Conservation (phyloP, 2,797 vertebrate genomes). For the Xiphophorus birchmanni region DNA sequence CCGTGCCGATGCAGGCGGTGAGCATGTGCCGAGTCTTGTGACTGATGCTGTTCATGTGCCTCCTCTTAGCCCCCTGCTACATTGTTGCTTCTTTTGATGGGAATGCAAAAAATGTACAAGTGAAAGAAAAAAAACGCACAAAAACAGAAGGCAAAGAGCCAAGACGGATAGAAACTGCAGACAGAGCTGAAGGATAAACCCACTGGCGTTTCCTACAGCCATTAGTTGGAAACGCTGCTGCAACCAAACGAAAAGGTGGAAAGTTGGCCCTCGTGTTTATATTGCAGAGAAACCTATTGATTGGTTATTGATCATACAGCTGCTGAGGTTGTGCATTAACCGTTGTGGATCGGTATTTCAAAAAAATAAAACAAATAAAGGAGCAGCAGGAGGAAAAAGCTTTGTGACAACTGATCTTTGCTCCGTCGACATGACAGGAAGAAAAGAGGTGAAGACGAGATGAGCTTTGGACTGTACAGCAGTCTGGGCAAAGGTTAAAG, state of each 20-base stretch:
- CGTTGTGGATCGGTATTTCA: conserved; percentile 5
- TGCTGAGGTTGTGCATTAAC: conserved; percentile 25
- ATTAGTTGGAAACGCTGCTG: not conserved
- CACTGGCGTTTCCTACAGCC: no score
- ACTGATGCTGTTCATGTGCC: conserved; percentile 32
- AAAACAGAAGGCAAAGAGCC: no score
- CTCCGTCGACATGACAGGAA: not conserved
- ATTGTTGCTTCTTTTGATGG: not conserved
- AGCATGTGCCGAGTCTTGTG: conserved; percentile 63
- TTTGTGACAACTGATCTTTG: conserved; percentile 10
- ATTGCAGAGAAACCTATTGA: conserved; percentile 50
- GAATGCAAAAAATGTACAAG: not conserved
- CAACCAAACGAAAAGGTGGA: not conserved
- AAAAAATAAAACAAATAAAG: not conserved
- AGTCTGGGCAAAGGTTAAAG: not conserved
- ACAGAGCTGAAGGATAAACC: not conserved
- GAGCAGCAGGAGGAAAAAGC: not conserved
- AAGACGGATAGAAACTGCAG: not conserved
- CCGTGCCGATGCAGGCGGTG: conserved; percentile 15
- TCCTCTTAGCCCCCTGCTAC: conserved; percentile 12
- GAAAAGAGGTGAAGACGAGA: not conserved
- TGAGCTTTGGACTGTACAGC: not conserved
- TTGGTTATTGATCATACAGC: conserved; percentile 33
- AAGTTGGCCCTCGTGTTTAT: not conserved
- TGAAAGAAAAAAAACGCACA: not conserved